These are phyloP conservation scores for Bufo gargarizans DNA, from an alignment of 2,113 vertebrate genomes.

Conservation along the genomic window DNA sequence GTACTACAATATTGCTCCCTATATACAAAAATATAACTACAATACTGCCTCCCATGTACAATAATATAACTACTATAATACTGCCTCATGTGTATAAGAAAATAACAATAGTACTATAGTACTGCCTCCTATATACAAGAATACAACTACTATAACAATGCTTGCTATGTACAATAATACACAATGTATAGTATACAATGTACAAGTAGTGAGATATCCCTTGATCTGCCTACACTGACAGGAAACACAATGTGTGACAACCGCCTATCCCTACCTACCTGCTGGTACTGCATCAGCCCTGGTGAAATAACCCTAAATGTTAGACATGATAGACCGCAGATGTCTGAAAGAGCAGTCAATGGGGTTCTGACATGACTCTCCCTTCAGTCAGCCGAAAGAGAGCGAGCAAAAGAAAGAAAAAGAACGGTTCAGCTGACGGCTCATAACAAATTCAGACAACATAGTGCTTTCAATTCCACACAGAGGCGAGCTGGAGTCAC, in stretches of 20 bases:
- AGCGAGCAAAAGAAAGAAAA: background rate
- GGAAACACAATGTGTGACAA: background rate
- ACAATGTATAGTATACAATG: background rate
- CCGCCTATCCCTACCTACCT: background rate
- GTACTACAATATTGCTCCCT: too few relatives aligned
- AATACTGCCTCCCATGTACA: background rate
- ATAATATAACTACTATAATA: too few relatives aligned
- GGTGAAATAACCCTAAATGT: background rate
- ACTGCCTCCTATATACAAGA: background rate
- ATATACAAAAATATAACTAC: background rate
- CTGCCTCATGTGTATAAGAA: too few relatives aligned
- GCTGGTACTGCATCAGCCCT: background rate
- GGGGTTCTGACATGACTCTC: constrained; percentile 2
- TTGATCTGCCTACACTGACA: background rate
- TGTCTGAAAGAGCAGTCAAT: background rate
- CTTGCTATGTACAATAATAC: background rate
- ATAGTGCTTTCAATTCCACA: constrained; percentile 54
- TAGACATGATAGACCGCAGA: background rate
- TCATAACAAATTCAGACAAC: constrained; percentile 58
- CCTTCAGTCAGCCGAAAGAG: background rate
- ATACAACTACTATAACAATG: background rate
- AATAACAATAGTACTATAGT: background rate
- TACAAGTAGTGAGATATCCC: background rate
- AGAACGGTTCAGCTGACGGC: background rate
- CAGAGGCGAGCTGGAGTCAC: constrained; percentile 33